Evolutionary conservation across 1,140 invertebrate genomes (phyloP).

Genomic region (Acromyrmex echinatior): DNA sequence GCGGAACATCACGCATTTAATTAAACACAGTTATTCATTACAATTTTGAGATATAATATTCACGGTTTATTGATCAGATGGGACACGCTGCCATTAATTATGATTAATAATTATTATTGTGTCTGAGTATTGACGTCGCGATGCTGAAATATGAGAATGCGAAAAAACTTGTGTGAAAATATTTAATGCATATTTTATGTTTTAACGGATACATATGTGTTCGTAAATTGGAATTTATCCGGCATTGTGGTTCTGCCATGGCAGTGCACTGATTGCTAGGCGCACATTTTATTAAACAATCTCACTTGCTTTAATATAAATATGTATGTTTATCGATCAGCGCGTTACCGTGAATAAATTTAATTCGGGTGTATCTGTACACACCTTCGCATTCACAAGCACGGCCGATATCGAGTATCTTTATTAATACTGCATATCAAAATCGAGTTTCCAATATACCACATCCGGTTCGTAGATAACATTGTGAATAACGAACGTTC

Average conservation of each 20-base stretch:
- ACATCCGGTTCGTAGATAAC: slow-evolving; percentile 16
- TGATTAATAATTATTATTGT: slow-evolving; percentile 6
- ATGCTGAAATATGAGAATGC: not conserved
- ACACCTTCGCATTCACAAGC: not conserved
- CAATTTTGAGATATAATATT: slow-evolving; percentile 24
- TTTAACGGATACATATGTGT: not conserved
- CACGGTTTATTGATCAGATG: not conserved
- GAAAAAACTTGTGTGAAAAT: not conserved
- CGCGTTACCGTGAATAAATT: slow-evolving; percentile 7
- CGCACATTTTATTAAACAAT: slow-evolving; percentile 32
- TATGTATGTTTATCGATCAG: slow-evolving; percentile 7
- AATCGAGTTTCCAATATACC: slow-evolving; percentile 41
- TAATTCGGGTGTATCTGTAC: slow-evolving; percentile 1
- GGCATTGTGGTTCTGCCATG: not conserved
- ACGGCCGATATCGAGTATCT: slow-evolving; percentile 26
- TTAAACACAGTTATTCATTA: slow-evolving; percentile 19
- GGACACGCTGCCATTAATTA: not conserved
- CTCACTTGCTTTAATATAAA: slow-evolving; percentile 16
- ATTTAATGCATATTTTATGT: slow-evolving; percentile 19
- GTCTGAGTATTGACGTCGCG: not conserved
- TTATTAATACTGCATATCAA: slow-evolving; percentile 50
- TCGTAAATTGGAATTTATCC: slow-evolving; percentile 24
- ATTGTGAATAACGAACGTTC: slow-evolving; percentile 25
- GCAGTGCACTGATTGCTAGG: not conserved
- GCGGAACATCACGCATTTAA: not conserved